Evolutionary conservation across 2,113 vertebrate species (phyloP), one percentile per base, ranked within the genome.

Genomic region (Lagopus leucura): DNA sequence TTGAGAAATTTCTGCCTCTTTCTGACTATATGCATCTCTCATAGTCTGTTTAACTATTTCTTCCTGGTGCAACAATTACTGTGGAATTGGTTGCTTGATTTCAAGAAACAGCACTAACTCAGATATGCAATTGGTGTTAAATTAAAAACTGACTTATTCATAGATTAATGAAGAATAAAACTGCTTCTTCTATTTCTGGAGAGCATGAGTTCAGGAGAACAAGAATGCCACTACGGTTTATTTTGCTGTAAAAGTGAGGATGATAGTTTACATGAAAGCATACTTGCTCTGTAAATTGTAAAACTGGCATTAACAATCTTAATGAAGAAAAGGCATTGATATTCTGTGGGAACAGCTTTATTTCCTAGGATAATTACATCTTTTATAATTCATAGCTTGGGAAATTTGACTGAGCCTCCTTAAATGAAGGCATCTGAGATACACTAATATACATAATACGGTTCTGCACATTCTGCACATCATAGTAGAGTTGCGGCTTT

Each of bases 181-280:
- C 38, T 45, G 47, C 10, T 3, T 32, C 14, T 58, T 28, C 36
- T 21, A 21, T 43, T 10, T 88, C 34, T 89, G 36, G 19, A 84
- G 10, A 66, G 11, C 32, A 24, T 30, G 18, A 38, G 18, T 60
- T 69, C 50, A 86, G 57, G 32, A 78, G 11, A 61, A 12, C 18
- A 28, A 12, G 36, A 36, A 38, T 38, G 38, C 25, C 52, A 83
- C 52, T 3, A 11, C 14, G 63, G 55, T 89, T 94, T 74, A 84
- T 89, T 93, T 95, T 83, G 50, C 50, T 88, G 14, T 80, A 84
- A 91, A 97, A 88, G 57, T 86, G 28, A 94, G 77, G 50, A 86
- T 55, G 36, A 45, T 30, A 89, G 79, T 90, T 91, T 63, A 80
- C 43, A 24, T 63, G n/a, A n/a, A 74, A 79, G 43, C 21, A 40